Evolutionary conservation across 2,888 invertebrate genomes (phyloP), one percentile per base, ranked within the genome.

Genomic region (Galeruca laticollis): DNA sequence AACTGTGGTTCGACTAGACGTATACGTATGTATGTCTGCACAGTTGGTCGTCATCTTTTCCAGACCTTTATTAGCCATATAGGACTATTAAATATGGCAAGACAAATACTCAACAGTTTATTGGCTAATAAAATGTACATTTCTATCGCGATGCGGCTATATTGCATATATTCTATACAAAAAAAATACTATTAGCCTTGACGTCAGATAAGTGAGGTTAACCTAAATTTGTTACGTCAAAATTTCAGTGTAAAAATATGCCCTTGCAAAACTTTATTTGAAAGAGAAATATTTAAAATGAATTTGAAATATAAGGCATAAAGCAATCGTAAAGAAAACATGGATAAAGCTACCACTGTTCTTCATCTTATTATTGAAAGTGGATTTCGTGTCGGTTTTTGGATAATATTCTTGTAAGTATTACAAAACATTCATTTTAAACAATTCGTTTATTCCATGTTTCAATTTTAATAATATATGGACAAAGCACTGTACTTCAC

Each of bases 331-430:
- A 6, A 37, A 60, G 52, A 26, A 40, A 64, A 49, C n/a, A 65
- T 61, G 64, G 68, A 70, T 20, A 18, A 60, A 35, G 35, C 47
- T 31, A 68, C 62, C 15, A 47, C 31, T 21, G 49, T 37, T 35
- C 10, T 71, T 15, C 67, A 73, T 52, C 47, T 69, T 21, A 11
- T 69, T 33, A 10, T 71, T 15, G 74, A 74, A 56, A 21, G 64
- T 18, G 63, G 60, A 51, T 66, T 72, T 69, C 72, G 76, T 10
- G 26, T 71, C 10, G 66, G 68, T 51, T n/a, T 71, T 20, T 76
- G 76, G 76, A 54, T 73, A n/a, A 60, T 73, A 21, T 68, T 68
- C 61, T 20, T 65, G 76, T 73, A 70, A 74, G 74, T 74, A 60
- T 47, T 47, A 62, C n/a, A 26, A 51, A 13, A 13, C 6, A 43